Evolutionary conservation across 2,888 invertebrate genomes (phyloP).

Genomic region (Sinotaia quadrata): DNA sequence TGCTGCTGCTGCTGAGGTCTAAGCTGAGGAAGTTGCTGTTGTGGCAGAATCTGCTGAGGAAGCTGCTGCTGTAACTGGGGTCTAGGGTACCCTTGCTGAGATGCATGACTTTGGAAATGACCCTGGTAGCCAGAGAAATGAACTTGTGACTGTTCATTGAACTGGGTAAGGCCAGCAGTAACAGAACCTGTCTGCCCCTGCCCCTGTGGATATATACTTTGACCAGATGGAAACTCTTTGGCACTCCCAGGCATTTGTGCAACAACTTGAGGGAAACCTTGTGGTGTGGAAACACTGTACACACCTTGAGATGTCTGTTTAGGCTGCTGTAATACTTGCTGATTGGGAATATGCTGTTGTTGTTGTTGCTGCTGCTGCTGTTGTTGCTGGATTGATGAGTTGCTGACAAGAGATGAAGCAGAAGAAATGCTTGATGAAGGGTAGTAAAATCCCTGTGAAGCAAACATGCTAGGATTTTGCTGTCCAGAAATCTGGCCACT

Average conservation of each 20-base stretch:
- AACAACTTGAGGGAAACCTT: neutral
- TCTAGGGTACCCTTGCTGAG: constrained; percentile 25
- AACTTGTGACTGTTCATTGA: neutral
- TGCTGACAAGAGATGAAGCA: constrained; percentile 15
- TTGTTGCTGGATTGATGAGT: constrained; percentile 23
- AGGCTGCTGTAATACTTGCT: constrained; percentile 29
- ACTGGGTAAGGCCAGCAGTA: neutral
- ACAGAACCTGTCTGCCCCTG: neutral
- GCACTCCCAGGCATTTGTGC: neutral
- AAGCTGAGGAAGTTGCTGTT: constrained; percentile 25
- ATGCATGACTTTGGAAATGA: constrained; percentile 3
- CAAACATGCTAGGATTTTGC: too few species aligned
- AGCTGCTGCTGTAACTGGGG: constrained; percentile 27
- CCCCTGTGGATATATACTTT: neutral
- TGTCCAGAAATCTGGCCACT: too few species aligned
- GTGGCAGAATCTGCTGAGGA: constrained; percentile 18
- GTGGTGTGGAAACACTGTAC: neutral
- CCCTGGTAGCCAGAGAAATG: neutral
- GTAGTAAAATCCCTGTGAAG: too few species aligned
- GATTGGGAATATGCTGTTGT: constrained; percentile 18
- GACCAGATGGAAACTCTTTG: constrained; percentile 17
- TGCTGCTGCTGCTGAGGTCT: constrained; percentile 12
- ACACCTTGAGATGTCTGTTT: constrained; percentile 6
- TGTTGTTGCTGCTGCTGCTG: constrained; percentile 29
- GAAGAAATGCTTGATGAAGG: constrained; percentile 14